Evolutionary conservation across 2,113 vertebrate genomes (phyloP).

Genomic region (Colossoma macropomum): DNA sequence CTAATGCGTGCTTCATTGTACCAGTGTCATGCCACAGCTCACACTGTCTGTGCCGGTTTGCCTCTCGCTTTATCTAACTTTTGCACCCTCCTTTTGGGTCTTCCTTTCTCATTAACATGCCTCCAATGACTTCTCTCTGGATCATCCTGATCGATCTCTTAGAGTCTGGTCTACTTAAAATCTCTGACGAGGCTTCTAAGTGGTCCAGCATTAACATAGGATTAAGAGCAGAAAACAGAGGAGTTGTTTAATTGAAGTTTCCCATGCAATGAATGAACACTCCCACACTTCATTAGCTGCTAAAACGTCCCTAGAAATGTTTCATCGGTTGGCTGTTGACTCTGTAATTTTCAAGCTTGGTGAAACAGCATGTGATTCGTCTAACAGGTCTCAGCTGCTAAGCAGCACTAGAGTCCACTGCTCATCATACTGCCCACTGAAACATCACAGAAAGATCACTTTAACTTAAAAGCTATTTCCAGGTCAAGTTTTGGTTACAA

Average conservation of each 20-base stretch:
- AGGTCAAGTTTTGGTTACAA: too few relatives aligned
- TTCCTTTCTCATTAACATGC: constrained; percentile 17
- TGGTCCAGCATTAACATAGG: neutral
- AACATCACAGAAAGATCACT: neutral
- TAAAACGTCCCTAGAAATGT: neutral
- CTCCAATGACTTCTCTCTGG: neutral
- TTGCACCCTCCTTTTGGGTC: neutral
- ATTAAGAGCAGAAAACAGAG: neutral
- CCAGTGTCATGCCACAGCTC: neutral
- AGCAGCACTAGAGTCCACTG: neutral
- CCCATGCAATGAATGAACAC: neutral
- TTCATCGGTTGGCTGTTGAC: neutral
- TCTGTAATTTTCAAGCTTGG: neutral
- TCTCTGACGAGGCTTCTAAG: neutral
- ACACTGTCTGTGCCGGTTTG: neutral
- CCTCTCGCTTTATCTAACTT: neutral
- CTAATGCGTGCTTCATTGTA: neutral
- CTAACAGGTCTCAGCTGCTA: neutral
- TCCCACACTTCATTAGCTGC: neutral
- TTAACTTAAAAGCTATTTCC: too few relatives aligned
- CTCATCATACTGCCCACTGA: too few relatives aligned
- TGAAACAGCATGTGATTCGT: neutral
- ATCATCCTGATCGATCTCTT: constrained; percentile 25
- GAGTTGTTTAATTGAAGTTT: neutral
- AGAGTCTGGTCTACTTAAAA: constrained; percentile 14